Base-by-base conservation (phyloP, 2,888 invertebrate genomes). In the Lobophora halterata region DNA sequence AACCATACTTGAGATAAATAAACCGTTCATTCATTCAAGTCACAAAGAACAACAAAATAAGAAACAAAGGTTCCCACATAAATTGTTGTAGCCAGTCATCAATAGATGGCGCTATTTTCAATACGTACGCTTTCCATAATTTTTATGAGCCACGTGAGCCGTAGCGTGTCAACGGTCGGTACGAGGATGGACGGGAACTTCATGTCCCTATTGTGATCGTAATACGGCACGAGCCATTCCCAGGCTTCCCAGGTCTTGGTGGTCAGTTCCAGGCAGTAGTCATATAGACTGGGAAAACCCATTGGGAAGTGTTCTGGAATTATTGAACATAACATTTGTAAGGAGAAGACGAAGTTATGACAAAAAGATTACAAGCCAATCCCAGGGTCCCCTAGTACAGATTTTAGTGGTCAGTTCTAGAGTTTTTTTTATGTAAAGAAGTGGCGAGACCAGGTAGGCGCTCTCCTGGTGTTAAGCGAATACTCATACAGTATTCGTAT, bases 171-270 rank as follows among this genome's bases (percentile, higher is more conserved):
- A 1, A 95, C 91, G 0, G 97, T 97, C 0, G 97, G 97, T 3
- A 97, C 97, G 8, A 97, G 86, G 49, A 97, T 96, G 52, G 96
- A 92, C 2, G 93, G 92, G 71, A 95, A 97, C 62, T 91, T 91
- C 63, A 88, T 89, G 0, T 75, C 63, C 0, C 91, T 83, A 52
- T 95, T 90, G 70, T 97, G 97, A 0, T 89, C 65, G 61, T 97
- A 97, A 7, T 85, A 74, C 0, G 93, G 93, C 1, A 97, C 93
- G 19, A 94, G 75, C 90, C 92, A 92, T 51, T 91, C 90, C 97
- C 97, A 97, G 0, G 96, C 94, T 11, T 92, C 89, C 97, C 97
- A 97, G 5, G 88, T 79, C 59, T 87, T 86, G 1, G 90, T 81
- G 5, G 89, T 74, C 4, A 91, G 71, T 55, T 95, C 93, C 66